phyloP scores from a whole-genome alignment of 1,140 invertebrate species.

The Papilio machaon region DNA sequence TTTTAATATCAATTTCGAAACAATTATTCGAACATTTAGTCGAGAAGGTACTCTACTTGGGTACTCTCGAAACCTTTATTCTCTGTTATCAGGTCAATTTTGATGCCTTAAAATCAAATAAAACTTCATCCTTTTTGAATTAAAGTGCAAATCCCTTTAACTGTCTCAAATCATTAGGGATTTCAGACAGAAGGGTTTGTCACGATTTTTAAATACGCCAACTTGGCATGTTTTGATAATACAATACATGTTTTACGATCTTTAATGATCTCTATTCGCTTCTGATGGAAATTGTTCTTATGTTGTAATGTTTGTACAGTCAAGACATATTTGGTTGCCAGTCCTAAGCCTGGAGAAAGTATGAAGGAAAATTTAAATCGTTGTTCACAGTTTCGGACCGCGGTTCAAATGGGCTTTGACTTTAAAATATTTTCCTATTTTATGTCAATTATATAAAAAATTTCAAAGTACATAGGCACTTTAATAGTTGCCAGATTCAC shows the following conservation, averaged over 20 bases:
- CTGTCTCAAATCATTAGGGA: neutral
- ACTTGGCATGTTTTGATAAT: slow-evolving; percentile 12
- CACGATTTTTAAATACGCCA: slow-evolving; percentile 26
- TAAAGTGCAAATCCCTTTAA: neutral
- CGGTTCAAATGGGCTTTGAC: neutral
- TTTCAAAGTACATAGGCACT: neutral
- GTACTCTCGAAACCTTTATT: too few relatives aligned
- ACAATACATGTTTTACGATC: neutral
- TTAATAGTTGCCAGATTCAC: neutral
- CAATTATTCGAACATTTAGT: too few relatives aligned
- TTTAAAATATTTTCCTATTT: neutral
- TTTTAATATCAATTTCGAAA: neutral
- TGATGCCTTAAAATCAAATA: neutral
- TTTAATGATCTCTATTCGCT: neutral
- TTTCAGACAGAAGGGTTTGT: neutral
- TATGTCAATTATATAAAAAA: too few relatives aligned
- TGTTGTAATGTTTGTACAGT: slow-evolving; percentile 2
- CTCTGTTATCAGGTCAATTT: neutral
- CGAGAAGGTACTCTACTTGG: neutral
- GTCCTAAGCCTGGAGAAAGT: slow-evolving; percentile 25
- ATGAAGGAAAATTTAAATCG: slow-evolving; percentile 17
- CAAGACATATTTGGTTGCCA: slow-evolving; percentile 26
- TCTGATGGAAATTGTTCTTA: slow-evolving; percentile 3
- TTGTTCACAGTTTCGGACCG: neutral
- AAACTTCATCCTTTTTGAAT: neutral